phyloP scores from a whole-genome alignment of 1,140 invertebrate genomes.

The Phortica variegata region DNA sequence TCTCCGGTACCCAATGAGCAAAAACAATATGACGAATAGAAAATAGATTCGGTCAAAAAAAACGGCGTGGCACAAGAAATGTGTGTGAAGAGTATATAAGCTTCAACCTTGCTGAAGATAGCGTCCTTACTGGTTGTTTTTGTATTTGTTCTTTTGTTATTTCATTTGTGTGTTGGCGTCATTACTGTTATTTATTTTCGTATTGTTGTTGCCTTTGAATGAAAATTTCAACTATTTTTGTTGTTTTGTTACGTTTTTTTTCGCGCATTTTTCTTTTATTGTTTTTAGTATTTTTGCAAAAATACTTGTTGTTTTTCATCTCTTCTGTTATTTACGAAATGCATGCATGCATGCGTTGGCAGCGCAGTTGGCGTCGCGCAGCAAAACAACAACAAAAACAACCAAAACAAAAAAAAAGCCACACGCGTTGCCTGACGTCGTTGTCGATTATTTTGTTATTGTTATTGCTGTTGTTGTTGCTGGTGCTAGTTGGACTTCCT shows the following conservation, averaged over 20 bases:
- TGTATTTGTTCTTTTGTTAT: conserved; percentile 13
- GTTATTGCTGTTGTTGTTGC: conserved; percentile 7
- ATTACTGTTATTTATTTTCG: no score
- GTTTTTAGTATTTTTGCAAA: conserved; percentile 29
- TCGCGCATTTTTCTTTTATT: conserved; percentile 3
- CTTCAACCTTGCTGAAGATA: conserved; percentile 5
- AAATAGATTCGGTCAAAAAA: no score
- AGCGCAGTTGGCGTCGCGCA: no score
- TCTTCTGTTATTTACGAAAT: no score
- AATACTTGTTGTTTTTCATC: conserved; percentile 39
- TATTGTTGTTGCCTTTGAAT: no score
- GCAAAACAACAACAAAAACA: no score
- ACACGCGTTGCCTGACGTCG: neutral
- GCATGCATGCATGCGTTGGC: no score
- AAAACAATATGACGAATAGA: no score
- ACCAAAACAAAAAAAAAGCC: no score
- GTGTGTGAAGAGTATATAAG: conserved; percentile 9
- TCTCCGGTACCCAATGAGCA: conserved; percentile 26
- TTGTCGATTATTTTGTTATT: neutral
- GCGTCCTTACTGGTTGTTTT: conserved; percentile 34
- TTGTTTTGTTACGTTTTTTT: no score
- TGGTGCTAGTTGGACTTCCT: conserved; percentile 30
- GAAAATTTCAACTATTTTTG: no score
- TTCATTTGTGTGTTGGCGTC: conserved; percentile 15
- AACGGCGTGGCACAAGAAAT: no score